Percentiles rank a stretch among this genome's conserved stretches.
Evolutionary conservation across 2,797 vertebrate genomes (phyloP).

Genomic region (Pitangus sulphuratus): DNA sequence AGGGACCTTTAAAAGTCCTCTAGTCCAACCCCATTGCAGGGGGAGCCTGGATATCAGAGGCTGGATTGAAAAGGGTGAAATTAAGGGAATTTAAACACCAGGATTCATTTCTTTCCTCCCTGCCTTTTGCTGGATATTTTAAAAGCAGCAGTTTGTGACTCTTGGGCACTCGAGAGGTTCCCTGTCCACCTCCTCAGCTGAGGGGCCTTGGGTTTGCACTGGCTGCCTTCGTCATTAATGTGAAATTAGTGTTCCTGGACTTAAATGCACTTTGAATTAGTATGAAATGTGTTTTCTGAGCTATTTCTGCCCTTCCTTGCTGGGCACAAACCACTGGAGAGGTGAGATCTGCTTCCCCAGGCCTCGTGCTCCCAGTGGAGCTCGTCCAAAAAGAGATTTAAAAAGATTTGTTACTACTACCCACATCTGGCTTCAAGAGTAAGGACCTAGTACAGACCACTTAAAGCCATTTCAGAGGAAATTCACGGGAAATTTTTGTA

Average conservation of each 20-base stretch:
- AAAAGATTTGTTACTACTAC: fast-evolving
- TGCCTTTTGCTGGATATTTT: background rate
- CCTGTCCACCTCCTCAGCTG: background rate
- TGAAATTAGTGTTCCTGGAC: background rate
- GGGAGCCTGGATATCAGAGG: fast-evolving
- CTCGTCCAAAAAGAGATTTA: background rate
- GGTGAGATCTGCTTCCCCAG: background rate
- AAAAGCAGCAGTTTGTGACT: fast-evolving
- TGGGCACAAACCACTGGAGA: background rate
- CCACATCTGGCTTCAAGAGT: background rate
- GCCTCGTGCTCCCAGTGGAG: background rate
- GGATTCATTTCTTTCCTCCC: background rate
- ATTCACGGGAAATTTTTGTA: background rate
- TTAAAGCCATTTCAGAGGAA: background rate
- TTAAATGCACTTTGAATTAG: background rate
- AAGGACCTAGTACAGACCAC: background rate
- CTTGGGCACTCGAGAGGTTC: background rate
- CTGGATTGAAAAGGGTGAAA: background rate
- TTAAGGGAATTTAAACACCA: background rate
- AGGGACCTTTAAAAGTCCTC: background rate
- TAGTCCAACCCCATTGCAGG: background rate
- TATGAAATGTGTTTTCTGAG: background rate
- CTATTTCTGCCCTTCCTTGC: background rate
- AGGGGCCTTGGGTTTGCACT: background rate
- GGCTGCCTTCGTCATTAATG: background rate